A percentile compares a stretch with the other conserved stretches of the same genome.
These are phyloP conservation scores for Rhyzopertha dominica DNA, from an alignment of 1,140 invertebrate genomes.

Conservation along the genomic window DNA sequence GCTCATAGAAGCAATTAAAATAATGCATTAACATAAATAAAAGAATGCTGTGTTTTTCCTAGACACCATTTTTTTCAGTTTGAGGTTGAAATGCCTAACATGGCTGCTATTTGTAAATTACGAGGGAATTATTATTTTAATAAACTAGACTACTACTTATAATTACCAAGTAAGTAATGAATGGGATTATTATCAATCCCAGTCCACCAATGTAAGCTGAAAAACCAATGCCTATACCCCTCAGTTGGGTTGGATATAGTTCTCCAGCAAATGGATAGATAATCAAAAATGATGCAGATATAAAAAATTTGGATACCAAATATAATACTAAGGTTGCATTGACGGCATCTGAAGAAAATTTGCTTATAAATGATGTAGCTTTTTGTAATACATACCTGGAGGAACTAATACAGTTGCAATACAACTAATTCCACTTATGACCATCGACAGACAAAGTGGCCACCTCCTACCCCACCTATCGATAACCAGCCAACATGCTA, in stretches of 20 bases:
- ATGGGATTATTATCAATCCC: slow-evolving; percentile 83
- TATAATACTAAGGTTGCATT: slow-evolving; percentile 70
- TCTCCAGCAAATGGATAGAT: slow-evolving; percentile 89
- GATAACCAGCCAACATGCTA: slow-evolving; percentile 79
- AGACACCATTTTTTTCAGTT: no score
- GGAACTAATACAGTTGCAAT: slow-evolving; percentile 76
- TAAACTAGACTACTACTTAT: background rate
- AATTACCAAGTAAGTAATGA: slow-evolving; percentile 81
- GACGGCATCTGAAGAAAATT: slow-evolving; percentile 57
- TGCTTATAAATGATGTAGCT: slow-evolving; percentile 13
- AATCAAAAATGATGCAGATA: slow-evolving; percentile 85
- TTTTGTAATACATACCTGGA: slow-evolving; percentile 49
- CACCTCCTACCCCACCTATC: slow-evolving; percentile 76
- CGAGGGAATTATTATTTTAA: no score
- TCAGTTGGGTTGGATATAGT: slow-evolving; percentile 78
- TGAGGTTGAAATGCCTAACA: no score
- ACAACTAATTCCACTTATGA: slow-evolving; percentile 72
- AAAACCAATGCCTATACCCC: slow-evolving; percentile 82
- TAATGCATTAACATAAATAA: no score
- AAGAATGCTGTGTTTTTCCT: no score
- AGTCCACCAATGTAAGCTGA: slow-evolving; percentile 83
- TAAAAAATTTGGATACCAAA: slow-evolving; percentile 81
- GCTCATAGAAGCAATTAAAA: no score
- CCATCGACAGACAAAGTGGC: slow-evolving; percentile 79
- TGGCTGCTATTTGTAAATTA: no score